Conservation (phyloP, 2,113 vertebrate genomes). For the Vireo altiloquus region DNA sequence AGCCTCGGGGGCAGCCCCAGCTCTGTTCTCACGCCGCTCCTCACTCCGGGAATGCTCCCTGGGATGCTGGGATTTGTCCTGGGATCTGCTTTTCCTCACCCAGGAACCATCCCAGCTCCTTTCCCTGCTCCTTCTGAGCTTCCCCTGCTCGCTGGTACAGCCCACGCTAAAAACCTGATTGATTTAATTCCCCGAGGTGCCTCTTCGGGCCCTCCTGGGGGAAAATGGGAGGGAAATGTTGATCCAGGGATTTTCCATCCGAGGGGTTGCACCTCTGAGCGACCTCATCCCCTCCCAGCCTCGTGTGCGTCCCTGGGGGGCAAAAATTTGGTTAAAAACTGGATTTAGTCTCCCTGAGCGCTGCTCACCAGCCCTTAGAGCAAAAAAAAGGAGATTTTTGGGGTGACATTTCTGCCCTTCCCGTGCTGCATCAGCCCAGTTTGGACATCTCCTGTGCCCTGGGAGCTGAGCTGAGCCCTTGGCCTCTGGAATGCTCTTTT, state of each 20-base stretch:
- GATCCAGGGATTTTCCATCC: not conserved
- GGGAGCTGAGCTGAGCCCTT: not conserved
- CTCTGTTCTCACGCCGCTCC: not conserved
- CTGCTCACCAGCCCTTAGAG: not conserved
- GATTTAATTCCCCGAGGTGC: not conserved
- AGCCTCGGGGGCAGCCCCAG: not conserved
- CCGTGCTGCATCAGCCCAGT: not conserved
- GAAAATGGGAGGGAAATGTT: not conserved
- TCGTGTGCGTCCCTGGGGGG: fast-evolving
- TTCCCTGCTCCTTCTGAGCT: fast-evolving
- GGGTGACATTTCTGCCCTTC: not conserved
- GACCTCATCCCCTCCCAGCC: not conserved
- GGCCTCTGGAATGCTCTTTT: constrained; percentile 5
- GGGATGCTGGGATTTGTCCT: not conserved
- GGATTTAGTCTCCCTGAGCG: fast-evolving
- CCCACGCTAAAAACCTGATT: fast-evolving
- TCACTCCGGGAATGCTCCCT: not conserved
- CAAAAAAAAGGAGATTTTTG: not conserved
- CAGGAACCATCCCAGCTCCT: not conserved
- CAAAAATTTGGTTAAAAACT: fast-evolving
- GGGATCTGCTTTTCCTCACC: not conserved
- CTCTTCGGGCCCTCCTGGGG: not conserved
- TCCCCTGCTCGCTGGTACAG: fast-evolving
- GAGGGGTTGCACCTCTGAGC: fast-evolving
- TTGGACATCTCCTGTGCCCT: not conserved